Conservation (phyloP, 2,113 vertebrate genomes). For the Hippocampus barbouri region DNA sequence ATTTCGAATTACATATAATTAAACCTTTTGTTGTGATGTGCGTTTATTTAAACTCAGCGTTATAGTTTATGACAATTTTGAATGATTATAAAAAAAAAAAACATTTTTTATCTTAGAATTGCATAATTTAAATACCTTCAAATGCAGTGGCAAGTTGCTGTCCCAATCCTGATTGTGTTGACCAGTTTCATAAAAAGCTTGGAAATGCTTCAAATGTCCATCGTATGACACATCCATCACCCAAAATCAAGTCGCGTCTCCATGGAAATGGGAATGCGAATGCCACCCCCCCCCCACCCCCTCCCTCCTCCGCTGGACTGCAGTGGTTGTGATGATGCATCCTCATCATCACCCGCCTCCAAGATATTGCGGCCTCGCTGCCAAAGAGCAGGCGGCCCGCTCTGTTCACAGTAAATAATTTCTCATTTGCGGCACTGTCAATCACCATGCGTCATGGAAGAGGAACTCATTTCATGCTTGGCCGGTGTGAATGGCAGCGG, state of each 20-base stretch:
- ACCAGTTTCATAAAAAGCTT: background rate
- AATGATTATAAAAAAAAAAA: too few relatives aligned
- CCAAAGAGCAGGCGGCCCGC: constrained; percentile 43
- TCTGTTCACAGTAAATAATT: constrained; percentile 63
- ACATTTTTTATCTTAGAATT: too few relatives aligned
- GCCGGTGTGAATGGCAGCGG: constrained; percentile 54
- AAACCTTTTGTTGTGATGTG: too few relatives aligned
- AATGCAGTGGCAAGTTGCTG: background rate
- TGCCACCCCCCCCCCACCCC: too few relatives aligned
- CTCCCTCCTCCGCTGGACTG: background rate
- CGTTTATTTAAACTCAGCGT: too few relatives aligned
- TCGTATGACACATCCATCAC: background rate
- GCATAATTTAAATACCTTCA: too few relatives aligned
- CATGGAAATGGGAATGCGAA: background rate
- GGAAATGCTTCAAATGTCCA: background rate
- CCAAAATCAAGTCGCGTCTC: constrained; percentile 4
- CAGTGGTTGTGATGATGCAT: constrained; percentile 4
- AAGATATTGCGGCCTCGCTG: constrained; percentile 35
- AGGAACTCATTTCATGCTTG: constrained; percentile 53
- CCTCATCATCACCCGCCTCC: constrained; percentile 8
- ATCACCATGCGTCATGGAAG: constrained; percentile 50
- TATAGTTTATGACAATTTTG: too few relatives aligned
- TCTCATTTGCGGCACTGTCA: constrained; percentile 70
- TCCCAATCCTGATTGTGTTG: background rate
- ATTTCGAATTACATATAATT: too few relatives aligned